These are phyloP conservation scores for Phoenoteleia sp. DNA, from an alignment of 2,888 invertebrate species.

Conservation along the genomic window DNA sequence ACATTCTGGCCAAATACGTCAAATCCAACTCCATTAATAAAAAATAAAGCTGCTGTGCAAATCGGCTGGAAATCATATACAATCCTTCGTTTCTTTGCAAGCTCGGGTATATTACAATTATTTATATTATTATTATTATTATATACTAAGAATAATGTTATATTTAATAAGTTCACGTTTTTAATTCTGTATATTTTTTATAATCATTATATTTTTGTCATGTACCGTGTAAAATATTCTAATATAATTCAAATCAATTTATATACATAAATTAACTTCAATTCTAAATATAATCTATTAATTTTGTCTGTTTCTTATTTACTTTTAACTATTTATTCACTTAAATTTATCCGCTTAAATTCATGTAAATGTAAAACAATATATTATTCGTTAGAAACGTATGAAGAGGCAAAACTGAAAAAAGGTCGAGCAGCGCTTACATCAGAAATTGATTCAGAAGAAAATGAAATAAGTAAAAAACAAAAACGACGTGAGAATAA, in stretches of 20 bases:
- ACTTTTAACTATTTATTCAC: too few species aligned
- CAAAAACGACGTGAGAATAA: conserved; percentile 10
- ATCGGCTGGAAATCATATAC: not conserved
- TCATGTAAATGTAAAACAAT: not conserved
- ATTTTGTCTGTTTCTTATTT: too few species aligned
- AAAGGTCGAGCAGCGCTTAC: not conserved
- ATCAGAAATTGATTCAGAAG: conserved; percentile 14
- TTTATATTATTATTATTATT: not conserved
- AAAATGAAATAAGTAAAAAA: not conserved
- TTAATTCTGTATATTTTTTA: too few species aligned
- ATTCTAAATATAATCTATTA: too few species aligned
- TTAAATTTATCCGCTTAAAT: too few species aligned
- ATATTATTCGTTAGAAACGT: conserved; percentile 15
- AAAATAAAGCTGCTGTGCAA: conserved; percentile 18
- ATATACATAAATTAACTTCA: too few species aligned
- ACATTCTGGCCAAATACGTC: conserved; percentile 21
- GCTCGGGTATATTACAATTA: not conserved
- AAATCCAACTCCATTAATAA: conserved; percentile 14
- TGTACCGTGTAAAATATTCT: too few species aligned
- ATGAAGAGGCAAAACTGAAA: conserved; percentile 17
- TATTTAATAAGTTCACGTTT: too few species aligned
- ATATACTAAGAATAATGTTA: too few species aligned
- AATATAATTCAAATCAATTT: too few species aligned
- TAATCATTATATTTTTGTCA: too few species aligned
- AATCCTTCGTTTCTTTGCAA: conserved; percentile 15